A percentile compares a stretch with the other conserved stretches of the same genome.
phyloP scores from a whole-genome alignment of 2,888 invertebrate species.

The Temnothorax ravouxi region DNA sequence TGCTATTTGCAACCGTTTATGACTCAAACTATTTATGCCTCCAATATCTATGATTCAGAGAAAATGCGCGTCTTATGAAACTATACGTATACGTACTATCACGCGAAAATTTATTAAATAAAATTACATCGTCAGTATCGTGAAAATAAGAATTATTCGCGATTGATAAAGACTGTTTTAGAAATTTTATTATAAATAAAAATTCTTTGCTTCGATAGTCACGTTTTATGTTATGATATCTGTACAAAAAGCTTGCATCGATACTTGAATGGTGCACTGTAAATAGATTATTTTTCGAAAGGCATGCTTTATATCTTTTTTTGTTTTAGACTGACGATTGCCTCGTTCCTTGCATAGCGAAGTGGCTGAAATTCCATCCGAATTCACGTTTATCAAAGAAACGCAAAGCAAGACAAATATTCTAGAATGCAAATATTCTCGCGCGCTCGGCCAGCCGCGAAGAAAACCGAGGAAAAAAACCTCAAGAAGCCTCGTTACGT shows the following conservation, averaged over 20 bases:
- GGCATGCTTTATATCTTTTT: not conserved
- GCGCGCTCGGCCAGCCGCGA: not conserved
- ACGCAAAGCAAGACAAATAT: conserved; percentile 17
- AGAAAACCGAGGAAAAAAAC: not conserved
- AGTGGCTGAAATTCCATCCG: not conserved
- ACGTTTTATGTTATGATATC: not conserved
- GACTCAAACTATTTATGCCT: conserved; percentile 26
- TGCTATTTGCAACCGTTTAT: conserved; percentile 27
- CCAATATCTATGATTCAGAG: conserved; percentile 27
- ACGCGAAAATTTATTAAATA: not conserved
- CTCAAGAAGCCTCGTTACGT: not conserved
- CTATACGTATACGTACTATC: not conserved
- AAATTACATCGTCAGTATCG: not conserved
- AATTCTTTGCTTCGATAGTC: not conserved
- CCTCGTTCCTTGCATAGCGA: not conserved
- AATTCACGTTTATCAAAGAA: conserved; percentile 18
- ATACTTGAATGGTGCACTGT: not conserved
- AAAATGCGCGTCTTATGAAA: not conserved
- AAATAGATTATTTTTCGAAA: conserved; percentile 19
- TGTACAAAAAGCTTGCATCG: too few relatives aligned
- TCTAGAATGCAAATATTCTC: conserved; percentile 12
- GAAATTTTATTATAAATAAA: not conserved
- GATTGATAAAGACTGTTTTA: not conserved
- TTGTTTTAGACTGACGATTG: not conserved
- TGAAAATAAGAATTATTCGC: not conserved